Percentiles rank a stretch among this genome's conserved stretches.
Conservation (phyloP, 2,797 vertebrate genomes). For the Hemibagrus guttatus region DNA sequence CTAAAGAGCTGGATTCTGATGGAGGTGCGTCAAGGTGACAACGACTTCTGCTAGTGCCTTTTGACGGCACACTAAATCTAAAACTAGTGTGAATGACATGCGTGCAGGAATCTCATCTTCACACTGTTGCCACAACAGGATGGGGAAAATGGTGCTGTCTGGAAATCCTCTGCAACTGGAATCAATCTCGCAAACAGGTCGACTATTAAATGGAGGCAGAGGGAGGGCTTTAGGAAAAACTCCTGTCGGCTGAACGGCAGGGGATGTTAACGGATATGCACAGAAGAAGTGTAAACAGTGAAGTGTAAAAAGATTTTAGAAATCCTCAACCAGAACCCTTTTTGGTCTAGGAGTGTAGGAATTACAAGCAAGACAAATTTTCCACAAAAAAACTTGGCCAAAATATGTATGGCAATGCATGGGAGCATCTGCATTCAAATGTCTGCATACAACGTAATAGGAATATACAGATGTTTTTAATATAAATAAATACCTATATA, state of each 20-base stretch:
- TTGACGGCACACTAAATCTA: background rate
- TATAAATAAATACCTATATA: background rate
- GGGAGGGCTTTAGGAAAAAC: conserved; percentile 45
- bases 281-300: background rate
- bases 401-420: background rate
- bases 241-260: background rate
- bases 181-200: conserved; percentile 63
- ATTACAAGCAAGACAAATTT: background rate
- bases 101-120: background rate
- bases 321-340: background rate
- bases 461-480: background rate
- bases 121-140: conserved; percentile 53
- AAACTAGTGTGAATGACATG: background rate
- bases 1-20: background rate
- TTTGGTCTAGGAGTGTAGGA: background rate
- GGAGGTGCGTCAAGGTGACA: background rate
- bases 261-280: background rate
- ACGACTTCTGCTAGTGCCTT: background rate
- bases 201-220: conserved; percentile 71
- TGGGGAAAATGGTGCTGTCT: conserved; percentile 66
- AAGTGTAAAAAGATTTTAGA: too few species aligned
- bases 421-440: background rate
- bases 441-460: background rate
- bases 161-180: conserved; percentile 73
- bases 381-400: background rate